These are phyloP conservation scores for Ctenodactylus gundi DNA, from an alignment of 2,113 vertebrate species.

Conservation along the genomic window DNA sequence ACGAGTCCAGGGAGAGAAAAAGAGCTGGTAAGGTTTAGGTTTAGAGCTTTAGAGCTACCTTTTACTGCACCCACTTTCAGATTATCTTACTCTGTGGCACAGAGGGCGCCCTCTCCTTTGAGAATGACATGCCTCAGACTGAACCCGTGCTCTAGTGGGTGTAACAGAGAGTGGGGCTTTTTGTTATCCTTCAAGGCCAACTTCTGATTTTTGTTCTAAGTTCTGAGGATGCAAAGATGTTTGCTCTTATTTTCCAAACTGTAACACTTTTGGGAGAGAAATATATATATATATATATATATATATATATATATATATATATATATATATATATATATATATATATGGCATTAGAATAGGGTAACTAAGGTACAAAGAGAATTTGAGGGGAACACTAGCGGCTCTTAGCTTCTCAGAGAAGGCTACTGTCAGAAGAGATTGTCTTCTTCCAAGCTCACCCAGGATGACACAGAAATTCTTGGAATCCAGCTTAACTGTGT, in stretches of 20 bases:
- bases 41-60: background rate
- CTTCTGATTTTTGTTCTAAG: background rate
- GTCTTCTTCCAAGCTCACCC: background rate
- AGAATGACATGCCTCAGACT: background rate
- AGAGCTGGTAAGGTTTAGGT: background rate
- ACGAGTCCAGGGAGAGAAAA: background rate
- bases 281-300: too few species aligned
- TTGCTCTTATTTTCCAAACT: background rate
- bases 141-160: background rate
- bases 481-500: background rate
- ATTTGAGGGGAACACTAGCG: background rate
- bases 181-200: background rate
- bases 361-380: background rate
- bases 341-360: background rate
- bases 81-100: background rate
- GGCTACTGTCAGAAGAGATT: background rate
- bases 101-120: background rate
- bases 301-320: too few species aligned
- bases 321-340: too few species aligned
- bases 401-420: background rate
- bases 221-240: background rate
- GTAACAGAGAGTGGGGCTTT: background rate
- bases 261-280: background rate
- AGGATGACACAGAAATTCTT: background rate
- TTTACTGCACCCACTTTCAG: background rate